Percentiles rank a stretch among this genome's conserved stretches.
Evolutionary conservation across 1,140 invertebrate species (phyloP).

Genomic region (Diabrotica virgifera): DNA sequence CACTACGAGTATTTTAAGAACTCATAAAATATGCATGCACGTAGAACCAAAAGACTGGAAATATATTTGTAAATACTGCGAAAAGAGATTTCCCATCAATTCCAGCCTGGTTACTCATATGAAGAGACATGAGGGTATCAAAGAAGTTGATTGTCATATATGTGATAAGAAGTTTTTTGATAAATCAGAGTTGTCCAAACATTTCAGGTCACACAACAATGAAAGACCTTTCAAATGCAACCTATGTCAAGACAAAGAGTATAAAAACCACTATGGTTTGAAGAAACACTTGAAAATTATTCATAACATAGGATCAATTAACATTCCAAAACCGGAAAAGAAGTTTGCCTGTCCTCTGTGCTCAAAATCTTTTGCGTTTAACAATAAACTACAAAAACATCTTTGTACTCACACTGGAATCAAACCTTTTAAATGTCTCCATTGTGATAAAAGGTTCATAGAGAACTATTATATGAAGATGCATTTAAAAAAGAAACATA

Average conservation of each 20-base stretch:
- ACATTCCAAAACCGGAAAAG: slow-evolving; percentile 25
- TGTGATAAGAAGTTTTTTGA: slow-evolving; percentile 97
- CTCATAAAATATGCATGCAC: slow-evolving; percentile 33
- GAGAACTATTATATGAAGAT: slow-evolving; percentile 30
- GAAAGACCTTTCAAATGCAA: slow-evolving; percentile 95
- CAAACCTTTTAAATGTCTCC: slow-evolving; percentile 29
- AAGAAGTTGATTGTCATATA: slow-evolving; percentile 71
- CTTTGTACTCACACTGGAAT: slow-evolving; percentile 26
- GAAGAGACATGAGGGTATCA: slow-evolving; percentile 28
- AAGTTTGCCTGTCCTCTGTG: slow-evolving; percentile 29
- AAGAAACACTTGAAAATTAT: slow-evolving; percentile 31
- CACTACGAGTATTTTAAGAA: slow-evolving; percentile 30
- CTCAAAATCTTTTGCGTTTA: slow-evolving; percentile 30
- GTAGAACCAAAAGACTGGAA: slow-evolving; percentile 34
- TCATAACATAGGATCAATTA: slow-evolving; percentile 29
- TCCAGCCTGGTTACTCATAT: slow-evolving; percentile 28
- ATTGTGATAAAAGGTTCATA: slow-evolving; percentile 31
- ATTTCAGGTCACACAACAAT: slow-evolving; percentile 93
- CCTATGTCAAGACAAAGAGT: slow-evolving; percentile 78
- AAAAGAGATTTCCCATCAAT: slow-evolving; percentile 32
- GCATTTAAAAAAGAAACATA: slow-evolving; percentile 32
- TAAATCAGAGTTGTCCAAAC: slow-evolving; percentile 95
- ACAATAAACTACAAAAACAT: slow-evolving; percentile 33
- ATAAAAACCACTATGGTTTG: slow-evolving; percentile 29
- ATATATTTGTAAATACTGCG: slow-evolving; percentile 27